Evolutionary conservation across 2,113 vertebrate genomes (phyloP).

Genomic region (Stictonetta naevosa): DNA sequence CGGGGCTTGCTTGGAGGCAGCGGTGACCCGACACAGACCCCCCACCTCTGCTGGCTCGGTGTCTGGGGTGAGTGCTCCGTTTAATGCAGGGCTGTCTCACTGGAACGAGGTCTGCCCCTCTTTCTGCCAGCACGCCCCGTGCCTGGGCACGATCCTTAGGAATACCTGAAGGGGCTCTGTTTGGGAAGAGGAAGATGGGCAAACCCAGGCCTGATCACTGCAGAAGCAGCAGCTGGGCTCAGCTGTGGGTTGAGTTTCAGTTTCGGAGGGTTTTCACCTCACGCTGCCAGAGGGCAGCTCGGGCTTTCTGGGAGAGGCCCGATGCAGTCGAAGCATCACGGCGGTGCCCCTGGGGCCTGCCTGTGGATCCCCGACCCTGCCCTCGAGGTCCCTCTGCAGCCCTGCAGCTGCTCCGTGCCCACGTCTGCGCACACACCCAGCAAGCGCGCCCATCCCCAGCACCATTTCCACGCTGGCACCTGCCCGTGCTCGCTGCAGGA

Average conservation of each 20-base stretch:
- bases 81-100: neutral
- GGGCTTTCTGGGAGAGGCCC: neutral
- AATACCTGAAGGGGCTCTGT: too few species aligned
- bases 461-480: too few species aligned
- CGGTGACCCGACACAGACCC: rapidly evolving
- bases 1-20: neutral
- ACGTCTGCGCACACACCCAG: too few species aligned
- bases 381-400: too few species aligned
- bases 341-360: neutral
- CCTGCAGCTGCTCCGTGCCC: too few species aligned
- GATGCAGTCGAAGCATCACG: neutral
- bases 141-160: too few species aligned
- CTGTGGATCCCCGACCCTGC: neutral
- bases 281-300: neutral
- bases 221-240: neutral
- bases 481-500: neutral
- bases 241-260: rapidly evolving
- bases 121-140: too few species aligned
- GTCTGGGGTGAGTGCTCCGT: neutral
- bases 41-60: neutral
- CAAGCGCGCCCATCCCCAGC: too few species aligned
- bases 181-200: too few species aligned
- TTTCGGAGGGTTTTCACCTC: neutral
- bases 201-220: too few species aligned
- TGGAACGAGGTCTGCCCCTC: neutral